phyloP scores from a whole-genome alignment of 2,113 vertebrate species.

The Beaufortia kweichowensis region DNA sequence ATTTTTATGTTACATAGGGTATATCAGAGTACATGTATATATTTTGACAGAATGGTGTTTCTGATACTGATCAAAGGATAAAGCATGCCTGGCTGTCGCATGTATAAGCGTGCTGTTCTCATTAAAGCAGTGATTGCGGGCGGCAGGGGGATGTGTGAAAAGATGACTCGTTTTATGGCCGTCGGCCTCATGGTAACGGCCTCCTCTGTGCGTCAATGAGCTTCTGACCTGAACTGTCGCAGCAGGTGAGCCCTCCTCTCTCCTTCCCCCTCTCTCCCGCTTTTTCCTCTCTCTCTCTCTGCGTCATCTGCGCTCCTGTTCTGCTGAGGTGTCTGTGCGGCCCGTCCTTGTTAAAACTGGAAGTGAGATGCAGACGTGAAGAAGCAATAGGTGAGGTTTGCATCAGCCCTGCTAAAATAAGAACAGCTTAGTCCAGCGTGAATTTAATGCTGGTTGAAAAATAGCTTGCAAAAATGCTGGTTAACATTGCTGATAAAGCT shows the following conservation, averaged over 20 bases:
- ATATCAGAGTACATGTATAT: background rate
- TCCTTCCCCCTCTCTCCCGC: slow-evolving; percentile 12
- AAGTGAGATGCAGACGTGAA: background rate
- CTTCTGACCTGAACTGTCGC: slow-evolving; percentile 43
- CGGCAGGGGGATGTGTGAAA: slow-evolving; percentile 49
- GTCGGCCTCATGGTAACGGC: slow-evolving; percentile 53
- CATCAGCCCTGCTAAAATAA: background rate
- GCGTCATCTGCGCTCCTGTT: slow-evolving; percentile 53
- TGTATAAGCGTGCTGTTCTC: slow-evolving; percentile 33
- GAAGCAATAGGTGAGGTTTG: slow-evolving; percentile 15
- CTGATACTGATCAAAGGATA: slow-evolving; percentile 9
- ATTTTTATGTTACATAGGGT: too few relatives aligned
- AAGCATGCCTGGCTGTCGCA: slow-evolving; percentile 29
- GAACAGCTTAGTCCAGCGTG: too few relatives aligned
- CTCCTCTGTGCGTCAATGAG: slow-evolving; percentile 43
- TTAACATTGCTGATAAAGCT: background rate
- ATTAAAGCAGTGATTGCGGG: slow-evolving; percentile 58
- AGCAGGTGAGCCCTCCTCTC: slow-evolving; percentile 34
- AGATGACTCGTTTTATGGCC: slow-evolving; percentile 57
- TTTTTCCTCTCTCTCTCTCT: slow-evolving; percentile 28
- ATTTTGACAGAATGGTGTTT: background rate
- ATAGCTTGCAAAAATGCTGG: background rate
- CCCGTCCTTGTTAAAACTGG: slow-evolving; percentile 44
- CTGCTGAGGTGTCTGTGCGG: slow-evolving; percentile 28
- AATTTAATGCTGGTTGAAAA: too few relatives aligned